Conservation (phyloP, 2,888 invertebrate species). For the Melinopterus prodromus region DNA sequence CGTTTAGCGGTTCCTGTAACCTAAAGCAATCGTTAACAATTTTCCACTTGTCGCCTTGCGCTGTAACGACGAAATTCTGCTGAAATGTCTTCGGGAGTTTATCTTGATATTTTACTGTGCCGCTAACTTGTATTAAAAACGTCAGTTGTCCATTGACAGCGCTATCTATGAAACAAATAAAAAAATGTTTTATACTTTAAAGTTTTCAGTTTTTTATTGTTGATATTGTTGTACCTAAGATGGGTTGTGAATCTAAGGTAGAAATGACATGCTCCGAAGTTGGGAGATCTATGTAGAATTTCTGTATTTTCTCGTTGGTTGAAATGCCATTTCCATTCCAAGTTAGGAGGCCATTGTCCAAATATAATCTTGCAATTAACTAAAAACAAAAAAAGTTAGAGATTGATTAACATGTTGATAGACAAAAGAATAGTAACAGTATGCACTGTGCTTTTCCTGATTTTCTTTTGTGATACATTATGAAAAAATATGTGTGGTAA, state of each 20-base stretch:
- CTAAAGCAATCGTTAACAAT: slow-evolving; percentile 90
- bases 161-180: slow-evolving; percentile 63
- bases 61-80: slow-evolving; percentile 88
- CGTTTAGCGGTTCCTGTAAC: slow-evolving; percentile 68
- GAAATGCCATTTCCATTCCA: slow-evolving; percentile 93
- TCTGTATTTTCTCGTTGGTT: slow-evolving; percentile 84
- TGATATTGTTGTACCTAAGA: slow-evolving; percentile 63
- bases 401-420: not conserved
- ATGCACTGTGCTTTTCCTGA: too few species aligned
- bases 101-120: slow-evolving; percentile 77
- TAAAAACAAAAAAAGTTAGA: slow-evolving; percentile 53
- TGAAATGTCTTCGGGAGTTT: slow-evolving; percentile 74
- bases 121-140: slow-evolving; percentile 84
- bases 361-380: slow-evolving; percentile 82
- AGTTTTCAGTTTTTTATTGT: not conserved
- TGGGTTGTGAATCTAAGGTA: slow-evolving; percentile 88
- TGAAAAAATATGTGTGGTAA: not conserved
- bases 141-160: slow-evolving; percentile 81
- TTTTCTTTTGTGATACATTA: not conserved
- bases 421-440: not conserved
- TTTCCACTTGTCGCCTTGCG: slow-evolving; percentile 92
- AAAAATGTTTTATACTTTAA: not conserved
- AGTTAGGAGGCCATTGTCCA: slow-evolving; percentile 83
- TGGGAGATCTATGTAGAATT: slow-evolving; percentile 86
- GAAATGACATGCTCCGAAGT: slow-evolving; percentile 78